Evolutionary conservation across 2,888 invertebrate genomes (phyloP).

Genomic region (Campoplex nolae): DNA sequence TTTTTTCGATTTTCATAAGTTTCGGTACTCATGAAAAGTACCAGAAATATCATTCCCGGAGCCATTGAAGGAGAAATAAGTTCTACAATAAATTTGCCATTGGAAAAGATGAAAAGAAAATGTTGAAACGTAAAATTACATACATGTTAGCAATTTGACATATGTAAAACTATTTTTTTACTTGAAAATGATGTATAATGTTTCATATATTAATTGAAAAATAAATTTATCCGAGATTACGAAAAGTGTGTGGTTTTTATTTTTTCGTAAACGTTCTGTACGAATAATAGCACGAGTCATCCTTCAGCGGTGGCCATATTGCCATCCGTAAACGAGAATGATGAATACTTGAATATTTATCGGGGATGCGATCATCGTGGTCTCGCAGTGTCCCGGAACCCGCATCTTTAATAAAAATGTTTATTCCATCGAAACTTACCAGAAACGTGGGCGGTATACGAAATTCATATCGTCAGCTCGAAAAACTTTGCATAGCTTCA

Average conservation of each 20-base stretch:
- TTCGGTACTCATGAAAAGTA: no score
- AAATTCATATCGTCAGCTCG: neutral
- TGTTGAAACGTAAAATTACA: no score
- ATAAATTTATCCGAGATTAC: neutral
- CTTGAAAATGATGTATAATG: no score
- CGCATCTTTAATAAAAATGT: neutral
- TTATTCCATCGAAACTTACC: neutral
- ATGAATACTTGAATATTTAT: neutral
- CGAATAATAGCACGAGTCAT: neutral
- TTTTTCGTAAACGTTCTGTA: neutral
- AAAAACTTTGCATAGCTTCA: neutral
- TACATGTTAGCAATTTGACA: no score
- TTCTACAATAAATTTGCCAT: no score
- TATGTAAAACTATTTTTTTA: no score
- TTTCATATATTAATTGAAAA: neutral
- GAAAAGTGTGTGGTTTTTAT: neutral
- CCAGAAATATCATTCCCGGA: no score
- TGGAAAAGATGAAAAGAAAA: no score
- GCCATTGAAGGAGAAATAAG: no score
- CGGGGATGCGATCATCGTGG: constrained; percentile 29
- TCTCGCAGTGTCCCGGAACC: constrained; percentile 26
- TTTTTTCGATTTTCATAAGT: no score
- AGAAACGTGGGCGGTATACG: neutral
- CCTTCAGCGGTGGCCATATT: neutral
- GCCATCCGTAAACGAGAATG: neutral